A percentile compares a stretch with the other conserved stretches of the same genome.
Conservation (phyloP, 1,140 invertebrate species). For the Drosophila varians region DNA sequence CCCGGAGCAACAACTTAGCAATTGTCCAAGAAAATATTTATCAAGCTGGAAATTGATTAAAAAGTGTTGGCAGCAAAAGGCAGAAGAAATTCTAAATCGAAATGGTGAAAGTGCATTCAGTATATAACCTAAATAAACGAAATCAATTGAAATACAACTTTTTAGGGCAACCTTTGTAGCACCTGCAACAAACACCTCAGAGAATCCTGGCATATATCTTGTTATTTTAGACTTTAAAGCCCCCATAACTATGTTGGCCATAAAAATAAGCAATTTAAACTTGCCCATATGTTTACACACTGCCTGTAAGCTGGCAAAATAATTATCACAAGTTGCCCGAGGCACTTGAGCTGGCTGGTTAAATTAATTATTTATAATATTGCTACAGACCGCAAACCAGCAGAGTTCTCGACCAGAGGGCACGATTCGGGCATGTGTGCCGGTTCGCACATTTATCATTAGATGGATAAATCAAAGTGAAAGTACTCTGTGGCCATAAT, state of each 20-base stretch:
- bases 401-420: conserved; percentile 21
- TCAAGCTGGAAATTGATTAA: conserved; percentile 47
- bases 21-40: conserved; percentile 52
- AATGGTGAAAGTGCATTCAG: background rate
- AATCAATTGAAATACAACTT: conserved; percentile 1
- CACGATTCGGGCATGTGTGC: conserved; percentile 14
- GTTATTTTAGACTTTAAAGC: conserved; percentile 10
- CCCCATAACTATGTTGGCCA: background rate
- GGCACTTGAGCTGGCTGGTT: conserved; percentile 5
- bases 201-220: background rate
- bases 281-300: conserved; percentile 20
- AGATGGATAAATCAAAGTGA: background rate
- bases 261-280: conserved; percentile 17
- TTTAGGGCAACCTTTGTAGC: background rate
- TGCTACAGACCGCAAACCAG: conserved; percentile 18
- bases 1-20: conserved; percentile 29
- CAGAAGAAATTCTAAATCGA: conserved; percentile 7
- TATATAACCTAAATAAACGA: background rate
- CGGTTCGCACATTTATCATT: conserved; percentile 7
- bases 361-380: conserved; percentile 61
- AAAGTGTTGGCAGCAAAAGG: conserved; percentile 21
- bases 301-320: conserved; percentile 36
- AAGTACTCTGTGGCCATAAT: background rate
- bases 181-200: background rate
- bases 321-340: conserved; percentile 30